A percentile compares a stretch with the other conserved stretches of the same genome.
phyloP scores from a whole-genome alignment of 2,888 invertebrate species.

The Nymphalis urticae region DNA sequence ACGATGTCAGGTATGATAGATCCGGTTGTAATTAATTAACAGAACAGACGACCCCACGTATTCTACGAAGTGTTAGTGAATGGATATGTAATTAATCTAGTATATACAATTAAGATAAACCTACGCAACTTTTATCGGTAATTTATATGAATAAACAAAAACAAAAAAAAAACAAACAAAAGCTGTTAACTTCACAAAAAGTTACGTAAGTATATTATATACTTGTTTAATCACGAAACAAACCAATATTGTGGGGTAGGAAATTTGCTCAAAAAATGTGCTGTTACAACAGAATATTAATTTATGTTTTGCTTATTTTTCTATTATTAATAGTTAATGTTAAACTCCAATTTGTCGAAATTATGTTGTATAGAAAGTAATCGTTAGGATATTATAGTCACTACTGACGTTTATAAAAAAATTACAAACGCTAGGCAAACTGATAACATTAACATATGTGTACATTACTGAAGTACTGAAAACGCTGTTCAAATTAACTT shows the following conservation, averaged over 20 bases:
- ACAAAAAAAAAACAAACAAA: background rate
- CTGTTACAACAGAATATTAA: too few species aligned
- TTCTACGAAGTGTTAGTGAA: slow-evolving; percentile 33
- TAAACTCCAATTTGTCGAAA: slow-evolving; percentile 45
- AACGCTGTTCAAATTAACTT: slow-evolving; percentile 26
- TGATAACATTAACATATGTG: too few species aligned
- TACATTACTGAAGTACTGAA: too few species aligned
- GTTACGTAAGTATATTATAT: background rate
- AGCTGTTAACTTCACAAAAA: background rate
- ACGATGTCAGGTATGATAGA: slow-evolving; percentile 37
- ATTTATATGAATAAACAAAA: background rate
- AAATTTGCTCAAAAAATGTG: background rate
- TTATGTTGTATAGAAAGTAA: slow-evolving; percentile 51
- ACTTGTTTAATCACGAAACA: background rate
- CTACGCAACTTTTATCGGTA: background rate
- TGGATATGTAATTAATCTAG: slow-evolving; percentile 17
- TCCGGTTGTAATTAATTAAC: slow-evolving; percentile 56
- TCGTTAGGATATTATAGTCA: slow-evolving; percentile 58
- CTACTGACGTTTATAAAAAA: slow-evolving; percentile 44
- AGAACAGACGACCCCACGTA: slow-evolving; percentile 23
- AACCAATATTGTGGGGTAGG: background rate
- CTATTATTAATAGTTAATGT: slow-evolving; percentile 31
- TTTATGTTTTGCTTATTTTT: background rate
- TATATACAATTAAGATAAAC: slow-evolving; percentile 9
- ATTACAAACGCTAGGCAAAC: too few species aligned